A percentile compares a stretch with the other conserved stretches of the same genome.
These are phyloP conservation scores for Butorides virescens DNA, from an alignment of 2,113 vertebrate species.

Conservation along the genomic window DNA sequence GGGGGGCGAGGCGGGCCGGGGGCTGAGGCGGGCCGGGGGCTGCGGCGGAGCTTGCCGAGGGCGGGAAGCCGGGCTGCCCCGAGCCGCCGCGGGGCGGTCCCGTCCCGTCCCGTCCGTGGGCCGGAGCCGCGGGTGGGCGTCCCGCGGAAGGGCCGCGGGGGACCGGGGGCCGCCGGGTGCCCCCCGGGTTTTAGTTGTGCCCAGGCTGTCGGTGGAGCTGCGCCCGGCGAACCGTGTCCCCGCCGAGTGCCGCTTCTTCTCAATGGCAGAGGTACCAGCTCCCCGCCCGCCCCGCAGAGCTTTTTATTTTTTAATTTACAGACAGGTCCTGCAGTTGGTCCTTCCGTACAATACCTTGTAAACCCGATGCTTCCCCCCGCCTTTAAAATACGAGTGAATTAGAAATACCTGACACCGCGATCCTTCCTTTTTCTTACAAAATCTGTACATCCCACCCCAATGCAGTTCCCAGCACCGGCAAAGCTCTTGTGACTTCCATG, in stretches of 20 bases:
- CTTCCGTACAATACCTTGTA: neutral
- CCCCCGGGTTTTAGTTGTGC: neutral
- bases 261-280: rapidly evolving
- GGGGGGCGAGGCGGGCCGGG: neutral
- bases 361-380: neutral
- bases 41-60: neutral
- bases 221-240: no score
- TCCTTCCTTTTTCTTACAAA: neutral
- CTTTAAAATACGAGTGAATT: neutral
- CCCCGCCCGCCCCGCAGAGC: neutral
- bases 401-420: neutral
- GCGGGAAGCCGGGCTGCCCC: neutral
- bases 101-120: neutral
- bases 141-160: neutral
- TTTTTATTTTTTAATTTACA: neutral
- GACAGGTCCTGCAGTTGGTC: neutral
- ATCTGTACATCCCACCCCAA: neutral
- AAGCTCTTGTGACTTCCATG: neutral
- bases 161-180: neutral
- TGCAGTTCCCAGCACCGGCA: rapidly evolving
- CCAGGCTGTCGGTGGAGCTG: neutral
- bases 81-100: neutral
- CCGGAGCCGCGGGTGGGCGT: neutral
- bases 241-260: neutral
- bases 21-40: neutral